Conservation (phyloP, 2,888 invertebrate genomes). For the Epiblema foenella region DNA sequence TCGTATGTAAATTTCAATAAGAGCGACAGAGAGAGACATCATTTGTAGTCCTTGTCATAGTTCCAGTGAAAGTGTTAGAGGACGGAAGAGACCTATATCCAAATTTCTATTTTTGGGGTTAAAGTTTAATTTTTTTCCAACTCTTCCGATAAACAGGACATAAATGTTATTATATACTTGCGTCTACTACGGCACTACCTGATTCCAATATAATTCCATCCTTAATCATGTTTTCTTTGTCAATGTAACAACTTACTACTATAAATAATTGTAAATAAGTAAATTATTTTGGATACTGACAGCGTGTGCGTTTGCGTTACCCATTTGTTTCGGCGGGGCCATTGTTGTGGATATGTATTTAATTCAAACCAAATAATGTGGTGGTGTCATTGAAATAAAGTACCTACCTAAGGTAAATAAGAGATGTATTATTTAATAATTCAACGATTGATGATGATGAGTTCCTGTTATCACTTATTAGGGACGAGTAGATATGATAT, state of each 20-base stretch:
- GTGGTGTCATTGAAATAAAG: constrained; percentile 42
- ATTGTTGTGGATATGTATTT: constrained; percentile 57
- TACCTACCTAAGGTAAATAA: constrained; percentile 11
- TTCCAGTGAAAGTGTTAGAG: no score
- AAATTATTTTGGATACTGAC: constrained; percentile 30
- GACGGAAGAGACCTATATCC: no score
- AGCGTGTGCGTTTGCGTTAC: constrained; percentile 10
- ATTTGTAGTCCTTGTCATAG: no score
- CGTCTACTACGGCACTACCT: no score
- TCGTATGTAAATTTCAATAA: no score
- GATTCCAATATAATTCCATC: constrained; percentile 1
- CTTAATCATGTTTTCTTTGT: background rate
- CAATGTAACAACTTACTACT: background rate
- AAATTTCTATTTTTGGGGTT: no score
- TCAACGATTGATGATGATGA: background rate
- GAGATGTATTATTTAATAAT: background rate
- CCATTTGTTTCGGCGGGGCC: constrained; percentile 56
- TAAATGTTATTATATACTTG: no score
- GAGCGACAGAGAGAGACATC: no score
- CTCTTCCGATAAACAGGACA: no score
- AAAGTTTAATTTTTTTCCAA: no score
- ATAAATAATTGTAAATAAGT: constrained; percentile 13
- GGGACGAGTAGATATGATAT: no score
- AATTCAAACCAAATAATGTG: constrained; percentile 68
- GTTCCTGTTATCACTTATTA: no score